Evolutionary conservation across 2,797 vertebrate genomes (phyloP).

Genomic region (Trachops cirrhosus): DNA sequence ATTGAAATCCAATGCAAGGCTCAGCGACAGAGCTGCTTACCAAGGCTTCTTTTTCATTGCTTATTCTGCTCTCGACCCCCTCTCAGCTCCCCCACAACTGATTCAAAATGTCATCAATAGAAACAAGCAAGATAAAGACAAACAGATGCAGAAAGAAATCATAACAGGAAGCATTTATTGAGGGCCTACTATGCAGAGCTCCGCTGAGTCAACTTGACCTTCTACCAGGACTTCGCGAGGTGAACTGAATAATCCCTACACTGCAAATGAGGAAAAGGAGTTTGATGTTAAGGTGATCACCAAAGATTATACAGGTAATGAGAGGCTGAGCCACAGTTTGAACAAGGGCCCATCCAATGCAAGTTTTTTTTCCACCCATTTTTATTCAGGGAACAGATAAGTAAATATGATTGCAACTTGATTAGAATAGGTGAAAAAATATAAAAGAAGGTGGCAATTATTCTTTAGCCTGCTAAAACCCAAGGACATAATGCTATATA

Average conservation of each 20-base stretch:
- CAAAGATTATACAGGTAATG: background rate
- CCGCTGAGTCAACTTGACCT: background rate
- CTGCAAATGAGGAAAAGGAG: background rate
- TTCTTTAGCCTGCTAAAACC: slow-evolving; percentile 47
- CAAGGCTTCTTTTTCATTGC: slow-evolving; percentile 62
- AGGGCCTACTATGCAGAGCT: background rate
- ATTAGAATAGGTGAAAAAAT: slow-evolving; percentile 60
- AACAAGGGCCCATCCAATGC: background rate
- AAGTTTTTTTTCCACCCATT: background rate
- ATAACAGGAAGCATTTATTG: background rate
- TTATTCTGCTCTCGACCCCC: slow-evolving; percentile 10
- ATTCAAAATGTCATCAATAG: background rate
- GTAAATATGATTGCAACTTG: slow-evolving; percentile 48
- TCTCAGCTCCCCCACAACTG: background rate
- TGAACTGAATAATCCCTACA: background rate
- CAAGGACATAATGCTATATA: slow-evolving; percentile 20
- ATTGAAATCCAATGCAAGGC: slow-evolving; percentile 76
- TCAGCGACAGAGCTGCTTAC: slow-evolving; percentile 45
- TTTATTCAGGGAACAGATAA: slow-evolving; percentile 10
- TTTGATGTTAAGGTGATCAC: background rate
- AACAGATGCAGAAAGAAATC: background rate
- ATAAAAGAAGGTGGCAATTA: slow-evolving; percentile 50
- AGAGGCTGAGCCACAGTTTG: background rate
- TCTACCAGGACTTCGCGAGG: background rate
- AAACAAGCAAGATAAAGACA: slow-evolving; percentile 27